These are phyloP conservation scores for Malurus alboscapulatus DNA, from an alignment of 2,113 vertebrate species.

Conservation along the genomic window DNA sequence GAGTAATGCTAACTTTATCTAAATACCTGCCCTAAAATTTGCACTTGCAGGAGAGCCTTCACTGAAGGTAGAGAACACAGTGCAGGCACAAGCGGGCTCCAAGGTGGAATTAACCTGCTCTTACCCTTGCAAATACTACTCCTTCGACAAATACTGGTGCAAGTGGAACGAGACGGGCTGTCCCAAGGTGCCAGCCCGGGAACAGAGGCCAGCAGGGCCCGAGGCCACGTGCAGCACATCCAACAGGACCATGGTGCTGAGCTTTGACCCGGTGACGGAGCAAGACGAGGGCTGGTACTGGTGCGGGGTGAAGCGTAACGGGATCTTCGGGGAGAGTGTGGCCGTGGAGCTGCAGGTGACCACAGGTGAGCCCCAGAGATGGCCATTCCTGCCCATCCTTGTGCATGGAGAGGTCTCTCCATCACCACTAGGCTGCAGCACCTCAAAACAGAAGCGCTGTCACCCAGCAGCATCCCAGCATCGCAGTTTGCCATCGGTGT, in stretches of 20 bases:
- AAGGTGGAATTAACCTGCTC: constrained; percentile 40
- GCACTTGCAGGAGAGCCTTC: constrained; percentile 39
- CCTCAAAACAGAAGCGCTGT: neutral
- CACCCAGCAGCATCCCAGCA: neutral
- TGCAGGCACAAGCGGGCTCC: neutral
- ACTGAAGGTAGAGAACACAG: neutral
- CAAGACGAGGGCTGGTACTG: constrained; percentile 74
- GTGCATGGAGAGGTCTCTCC: neutral
- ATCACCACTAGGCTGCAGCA: constrained; percentile 31
- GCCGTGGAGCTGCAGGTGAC: constrained; percentile 47
- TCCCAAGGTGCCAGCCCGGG: neutral
- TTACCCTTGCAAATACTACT: constrained; percentile 62
- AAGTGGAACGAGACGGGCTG: constrained; percentile 55
- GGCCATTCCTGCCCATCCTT: too few species aligned
- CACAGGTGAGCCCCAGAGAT: neutral
- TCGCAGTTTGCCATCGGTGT: rapidly evolving
- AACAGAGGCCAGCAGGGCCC: neutral
- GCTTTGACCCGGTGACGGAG: neutral
- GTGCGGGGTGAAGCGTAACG: constrained; percentile 67
- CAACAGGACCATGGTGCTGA: neutral
- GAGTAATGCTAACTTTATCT: neutral
- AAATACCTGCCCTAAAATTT: neutral
- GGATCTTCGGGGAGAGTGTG: neutral
- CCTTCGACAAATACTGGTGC: constrained; percentile 77
- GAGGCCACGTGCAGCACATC: neutral